These are phyloP conservation scores for Xiphophorus birchmanni DNA, from an alignment of 2,797 vertebrate genomes.

Conservation along the genomic window DNA sequence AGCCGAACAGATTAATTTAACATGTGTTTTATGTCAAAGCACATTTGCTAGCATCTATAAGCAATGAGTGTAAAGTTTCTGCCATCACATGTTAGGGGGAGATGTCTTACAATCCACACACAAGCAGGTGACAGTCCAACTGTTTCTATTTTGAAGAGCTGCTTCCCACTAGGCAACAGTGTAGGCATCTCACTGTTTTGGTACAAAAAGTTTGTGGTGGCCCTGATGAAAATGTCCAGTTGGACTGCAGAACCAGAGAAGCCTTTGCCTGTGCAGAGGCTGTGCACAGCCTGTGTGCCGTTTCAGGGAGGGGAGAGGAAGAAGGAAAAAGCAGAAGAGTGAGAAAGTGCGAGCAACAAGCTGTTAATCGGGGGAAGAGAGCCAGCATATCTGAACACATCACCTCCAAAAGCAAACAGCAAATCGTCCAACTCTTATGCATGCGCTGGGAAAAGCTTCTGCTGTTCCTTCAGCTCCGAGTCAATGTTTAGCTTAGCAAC, in stretches of 20 bases:
- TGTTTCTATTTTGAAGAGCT: slow-evolving; percentile 67
- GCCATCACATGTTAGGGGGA: not conserved
- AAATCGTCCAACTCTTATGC: slow-evolving; percentile 31
- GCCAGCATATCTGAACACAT: slow-evolving; percentile 42
- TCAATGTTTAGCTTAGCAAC: slow-evolving; percentile 68
- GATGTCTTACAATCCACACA: slow-evolving; percentile 40
- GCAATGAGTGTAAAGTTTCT: not conserved
- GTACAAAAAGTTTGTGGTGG: slow-evolving; percentile 64
- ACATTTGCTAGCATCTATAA: not conserved
- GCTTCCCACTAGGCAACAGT: slow-evolving; percentile 36
- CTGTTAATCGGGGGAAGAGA: slow-evolving; percentile 57
- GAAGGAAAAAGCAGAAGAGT: slow-evolving; percentile 43
- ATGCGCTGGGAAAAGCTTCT: slow-evolving; percentile 11
- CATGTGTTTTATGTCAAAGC: not conserved
- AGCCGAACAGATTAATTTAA: not conserved
- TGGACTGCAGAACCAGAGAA: slow-evolving; percentile 33
- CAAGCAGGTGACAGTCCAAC: slow-evolving; percentile 61
- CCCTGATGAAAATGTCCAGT: slow-evolving; percentile 54
- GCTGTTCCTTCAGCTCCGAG: slow-evolving; percentile 26
- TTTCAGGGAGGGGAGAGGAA: slow-evolving; percentile 20
- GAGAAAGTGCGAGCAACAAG: slow-evolving; percentile 56
- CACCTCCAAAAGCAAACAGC: slow-evolving; percentile 47
- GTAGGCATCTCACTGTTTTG: slow-evolving; percentile 72
- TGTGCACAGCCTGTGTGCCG: slow-evolving; percentile 33
- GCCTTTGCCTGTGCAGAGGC: slow-evolving; percentile 24